Evolutionary conservation across 2,797 vertebrate genomes (phyloP).

Genomic region (Enteromius mattozi): DNA sequence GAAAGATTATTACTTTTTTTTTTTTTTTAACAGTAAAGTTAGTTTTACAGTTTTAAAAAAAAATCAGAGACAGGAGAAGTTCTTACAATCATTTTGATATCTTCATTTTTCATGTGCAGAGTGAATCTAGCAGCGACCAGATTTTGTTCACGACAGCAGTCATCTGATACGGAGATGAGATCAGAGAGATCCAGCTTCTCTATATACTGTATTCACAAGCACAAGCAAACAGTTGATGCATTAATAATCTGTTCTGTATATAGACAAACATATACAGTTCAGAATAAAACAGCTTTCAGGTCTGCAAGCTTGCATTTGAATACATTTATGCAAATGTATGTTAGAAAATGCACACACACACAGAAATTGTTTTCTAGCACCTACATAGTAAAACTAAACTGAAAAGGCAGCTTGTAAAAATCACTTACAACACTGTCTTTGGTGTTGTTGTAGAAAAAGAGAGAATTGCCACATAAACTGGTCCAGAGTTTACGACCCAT

Average conservation of each 20-base stretch:
- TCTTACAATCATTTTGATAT: conserved; percentile 80
- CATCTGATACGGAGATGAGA: conserved; percentile 75
- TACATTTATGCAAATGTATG: background rate
- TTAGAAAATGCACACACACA: conserved; percentile 37
- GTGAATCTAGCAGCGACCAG: conserved; percentile 66
- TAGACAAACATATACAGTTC: background rate
- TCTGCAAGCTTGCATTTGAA: background rate
- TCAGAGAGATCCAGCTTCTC: conserved; percentile 80
- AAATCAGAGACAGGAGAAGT: background rate
- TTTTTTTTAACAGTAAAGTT: background rate
- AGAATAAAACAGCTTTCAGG: background rate
- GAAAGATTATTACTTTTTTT: background rate
- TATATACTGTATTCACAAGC: conserved; percentile 75
- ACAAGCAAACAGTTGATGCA: conserved; percentile 27
- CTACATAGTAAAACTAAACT: background rate
- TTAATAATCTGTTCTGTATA: background rate
- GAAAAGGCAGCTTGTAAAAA: background rate
- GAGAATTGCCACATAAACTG: conserved; percentile 77
- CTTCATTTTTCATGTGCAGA: conserved; percentile 69
- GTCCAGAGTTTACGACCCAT: conserved; percentile 80
- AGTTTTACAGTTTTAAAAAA: background rate
- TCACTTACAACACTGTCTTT: conserved; percentile 78
- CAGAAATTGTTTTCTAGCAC: background rate
- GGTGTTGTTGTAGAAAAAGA: conserved; percentile 82
- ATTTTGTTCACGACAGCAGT: conserved; percentile 67